Percentiles rank a stretch among this genome's conserved stretches.
Conservation (phyloP, 2,888 invertebrate genomes). For the Amblyteles armatorius region DNA sequence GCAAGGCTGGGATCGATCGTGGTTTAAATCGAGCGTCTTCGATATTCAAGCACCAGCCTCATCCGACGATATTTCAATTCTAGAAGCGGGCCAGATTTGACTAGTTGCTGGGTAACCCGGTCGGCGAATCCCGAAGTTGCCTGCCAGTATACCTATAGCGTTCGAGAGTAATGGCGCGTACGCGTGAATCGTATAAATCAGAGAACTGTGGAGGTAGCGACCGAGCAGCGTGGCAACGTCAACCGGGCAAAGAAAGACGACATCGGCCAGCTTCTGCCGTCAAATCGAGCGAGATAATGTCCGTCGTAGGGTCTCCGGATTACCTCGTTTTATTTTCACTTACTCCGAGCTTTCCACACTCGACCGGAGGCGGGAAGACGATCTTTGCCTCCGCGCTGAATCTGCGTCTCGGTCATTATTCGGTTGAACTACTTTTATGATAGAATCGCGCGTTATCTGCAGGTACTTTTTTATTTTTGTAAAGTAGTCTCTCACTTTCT, state of each 20-base stretch:
- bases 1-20: slow-evolving; percentile 20
- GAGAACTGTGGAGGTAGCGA: not conserved
- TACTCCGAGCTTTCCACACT: not conserved
- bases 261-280: not conserved
- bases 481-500: not conserved
- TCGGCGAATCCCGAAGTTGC: not conserved
- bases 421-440: not conserved
- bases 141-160: not conserved
- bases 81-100: not conserved
- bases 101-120: not conserved
- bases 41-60: not conserved
- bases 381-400: not conserved
- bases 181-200: slow-evolving; percentile 17
- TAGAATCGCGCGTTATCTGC: not conserved
- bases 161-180: not conserved
- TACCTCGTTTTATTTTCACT: slow-evolving; percentile 57
- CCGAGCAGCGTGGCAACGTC: not conserved
- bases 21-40: slow-evolving; percentile 6
- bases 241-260: not conserved
- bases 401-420: not conserved
- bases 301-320: slow-evolving; percentile 17
- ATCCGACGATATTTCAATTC: not conserved
- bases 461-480: not conserved
- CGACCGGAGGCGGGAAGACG: not conserved
- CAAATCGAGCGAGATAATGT: slow-evolving; percentile 9